Conservation (phyloP, 2,888 invertebrate genomes). For the Euplagia quadripunctaria region DNA sequence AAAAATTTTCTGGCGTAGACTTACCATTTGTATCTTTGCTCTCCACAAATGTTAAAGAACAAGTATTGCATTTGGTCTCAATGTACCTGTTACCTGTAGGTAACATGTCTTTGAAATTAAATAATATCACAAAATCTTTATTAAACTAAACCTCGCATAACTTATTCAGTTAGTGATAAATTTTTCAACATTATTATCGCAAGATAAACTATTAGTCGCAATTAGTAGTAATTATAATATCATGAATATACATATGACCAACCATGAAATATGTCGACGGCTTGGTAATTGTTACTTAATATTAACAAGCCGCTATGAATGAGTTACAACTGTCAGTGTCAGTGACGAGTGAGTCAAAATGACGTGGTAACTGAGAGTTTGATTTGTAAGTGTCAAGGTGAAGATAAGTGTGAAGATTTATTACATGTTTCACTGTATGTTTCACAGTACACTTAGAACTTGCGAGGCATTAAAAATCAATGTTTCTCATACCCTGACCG, state of each 20-base stretch:
- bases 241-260: constrained; percentile 9
- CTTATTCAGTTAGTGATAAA: background rate
- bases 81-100: too few species aligned
- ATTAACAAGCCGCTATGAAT: constrained; percentile 20
- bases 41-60: too few species aligned
- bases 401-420: background rate
- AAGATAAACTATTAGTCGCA: background rate
- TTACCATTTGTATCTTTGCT: too few species aligned
- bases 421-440: background rate
- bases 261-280: constrained; percentile 4
- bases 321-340: background rate
- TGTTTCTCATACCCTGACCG: background rate
- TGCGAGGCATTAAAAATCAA: background rate
- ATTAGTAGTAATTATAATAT: constrained; percentile 6
- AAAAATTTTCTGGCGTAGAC: too few species aligned
- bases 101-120: background rate
- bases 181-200: background rate
- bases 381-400: constrained; percentile 11
- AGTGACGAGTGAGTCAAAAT: constrained; percentile 7
- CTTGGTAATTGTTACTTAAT: constrained; percentile 20
- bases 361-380: constrained; percentile 6
- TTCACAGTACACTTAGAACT: background rate
- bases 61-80: too few species aligned
- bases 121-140: background rate
- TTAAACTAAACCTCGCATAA: background rate